Evolutionary conservation across 2,797 vertebrate species (phyloP).

Genomic region (Pangasius sanitwongsei): DNA sequence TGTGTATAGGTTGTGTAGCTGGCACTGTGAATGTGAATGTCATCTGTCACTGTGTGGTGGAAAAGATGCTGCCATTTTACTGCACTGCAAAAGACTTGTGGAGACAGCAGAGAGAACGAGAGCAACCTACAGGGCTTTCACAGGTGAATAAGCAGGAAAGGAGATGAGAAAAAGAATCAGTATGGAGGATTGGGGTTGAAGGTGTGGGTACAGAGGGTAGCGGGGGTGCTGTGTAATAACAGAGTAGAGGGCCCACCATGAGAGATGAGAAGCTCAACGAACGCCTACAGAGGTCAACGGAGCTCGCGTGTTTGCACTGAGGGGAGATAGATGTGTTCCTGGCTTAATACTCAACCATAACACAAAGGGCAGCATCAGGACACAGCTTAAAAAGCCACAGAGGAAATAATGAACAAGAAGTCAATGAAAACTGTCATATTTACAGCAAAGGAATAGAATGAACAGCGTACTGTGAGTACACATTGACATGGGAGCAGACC

Average conservation of each 20-base stretch:
- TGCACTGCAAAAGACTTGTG: slow-evolving; percentile 18
- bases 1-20: slow-evolving; percentile 4
- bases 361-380: slow-evolving; percentile 69
- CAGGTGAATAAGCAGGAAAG: slow-evolving; percentile 45
- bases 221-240: slow-evolving; percentile 73
- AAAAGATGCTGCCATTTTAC: slow-evolving; percentile 26
- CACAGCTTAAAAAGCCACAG: slow-evolving; percentile 72
- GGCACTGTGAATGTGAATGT: slow-evolving; percentile 21
- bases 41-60: slow-evolving; percentile 41
- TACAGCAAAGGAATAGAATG: slow-evolving; percentile 34
- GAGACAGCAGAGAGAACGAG: slow-evolving; percentile 38
- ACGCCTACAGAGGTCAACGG: slow-evolving; percentile 72
- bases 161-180: slow-evolving; percentile 31
- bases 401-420: slow-evolving; percentile 73
- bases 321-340: slow-evolving; percentile 77
- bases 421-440: slow-evolving; percentile 72
- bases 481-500: slow-evolving; percentile 26
- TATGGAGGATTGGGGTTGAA: slow-evolving; percentile 35
- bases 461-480: slow-evolving; percentile 24
- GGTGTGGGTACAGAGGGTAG: slow-evolving; percentile 28
- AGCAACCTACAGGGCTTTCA: slow-evolving; percentile 53
- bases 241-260: slow-evolving; percentile 68
- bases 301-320: slow-evolving; percentile 65
- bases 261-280: slow-evolving; percentile 74
- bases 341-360: slow-evolving; percentile 73